These are phyloP conservation scores for Agonopterix subpropinquella DNA, from an alignment of 2,888 invertebrate species.

Conservation along the genomic window DNA sequence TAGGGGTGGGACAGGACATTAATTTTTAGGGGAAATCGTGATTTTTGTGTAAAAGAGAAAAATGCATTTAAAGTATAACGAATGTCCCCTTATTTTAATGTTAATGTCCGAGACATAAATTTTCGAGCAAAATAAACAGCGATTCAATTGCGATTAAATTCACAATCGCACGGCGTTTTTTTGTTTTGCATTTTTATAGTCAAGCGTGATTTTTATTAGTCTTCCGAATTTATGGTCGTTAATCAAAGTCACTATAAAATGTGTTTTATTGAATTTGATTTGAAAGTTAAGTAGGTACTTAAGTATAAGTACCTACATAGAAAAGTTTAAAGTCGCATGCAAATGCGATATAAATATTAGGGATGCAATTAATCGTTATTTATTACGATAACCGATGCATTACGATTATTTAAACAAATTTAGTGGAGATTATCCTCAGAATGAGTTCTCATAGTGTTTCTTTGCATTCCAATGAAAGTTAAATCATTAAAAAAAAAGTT, in stretches of 20 bases:
- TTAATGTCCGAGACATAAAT: conserved; percentile 39
- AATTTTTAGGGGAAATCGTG: conserved; percentile 68
- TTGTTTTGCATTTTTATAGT: conserved; percentile 34
- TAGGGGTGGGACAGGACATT: conserved; percentile 63
- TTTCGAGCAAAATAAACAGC: conserved; percentile 23
- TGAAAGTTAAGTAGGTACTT: no score
- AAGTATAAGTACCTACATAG: no score
- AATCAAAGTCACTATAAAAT: background rate
- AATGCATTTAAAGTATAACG: conserved; percentile 70
- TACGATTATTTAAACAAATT: no score
- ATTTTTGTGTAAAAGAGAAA: conserved; percentile 64
- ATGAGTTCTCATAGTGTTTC: no score
- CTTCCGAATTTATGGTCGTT: conserved; percentile 23
- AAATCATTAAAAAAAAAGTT: no score
- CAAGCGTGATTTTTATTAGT: conserved; percentile 47
- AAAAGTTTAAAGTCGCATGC: no score
- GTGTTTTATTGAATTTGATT: no score
- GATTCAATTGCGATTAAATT: conserved; percentile 19
- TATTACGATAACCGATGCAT: no score
- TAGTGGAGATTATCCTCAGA: no score
- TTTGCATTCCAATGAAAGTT: no score
- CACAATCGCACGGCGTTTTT: conserved; percentile 21
- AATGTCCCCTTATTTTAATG: conserved; percentile 66
- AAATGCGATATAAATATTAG: no score
- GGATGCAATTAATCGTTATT: no score